These are phyloP conservation scores for Cardiocondyla obscurior DNA, from an alignment of 1,140 invertebrate genomes.

Conservation along the genomic window DNA sequence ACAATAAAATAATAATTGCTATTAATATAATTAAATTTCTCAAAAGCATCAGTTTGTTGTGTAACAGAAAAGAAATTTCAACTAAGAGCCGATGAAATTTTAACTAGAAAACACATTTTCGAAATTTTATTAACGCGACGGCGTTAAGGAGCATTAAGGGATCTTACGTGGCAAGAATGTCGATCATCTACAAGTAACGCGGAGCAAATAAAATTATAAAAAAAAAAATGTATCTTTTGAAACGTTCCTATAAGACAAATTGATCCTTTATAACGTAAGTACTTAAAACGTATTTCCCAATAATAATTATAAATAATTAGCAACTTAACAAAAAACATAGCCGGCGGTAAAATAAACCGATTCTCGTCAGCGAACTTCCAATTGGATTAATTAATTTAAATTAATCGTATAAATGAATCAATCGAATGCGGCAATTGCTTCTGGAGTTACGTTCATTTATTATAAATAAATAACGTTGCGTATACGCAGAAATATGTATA, in stretches of 20 bases:
- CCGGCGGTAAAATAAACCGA: background rate
- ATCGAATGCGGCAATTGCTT: slow-evolving; percentile 27
- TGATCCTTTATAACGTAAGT: background rate
- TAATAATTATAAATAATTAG: slow-evolving; percentile 2
- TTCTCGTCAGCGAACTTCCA: background rate
- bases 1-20: background rate
- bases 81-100: background rate
- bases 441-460: slow-evolving; percentile 23
- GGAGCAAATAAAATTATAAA: background rate
- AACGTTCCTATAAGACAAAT: background rate
- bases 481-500: slow-evolving; percentile 20
- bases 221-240: background rate
- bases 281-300: background rate
- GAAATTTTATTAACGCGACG: background rate
- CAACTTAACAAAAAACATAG: slow-evolving; percentile 13
- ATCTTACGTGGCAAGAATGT: background rate
- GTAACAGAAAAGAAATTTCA: background rate
- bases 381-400: too few relatives aligned
- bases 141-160: background rate
- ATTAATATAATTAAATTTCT: too few relatives aligned
- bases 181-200: background rate
- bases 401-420: slow-evolving; percentile 38
- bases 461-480: background rate
- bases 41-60: too few relatives aligned
- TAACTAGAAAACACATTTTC: background rate